phyloP scores from a whole-genome alignment of 2,888 invertebrate species.

The Dione vanillae region DNA sequence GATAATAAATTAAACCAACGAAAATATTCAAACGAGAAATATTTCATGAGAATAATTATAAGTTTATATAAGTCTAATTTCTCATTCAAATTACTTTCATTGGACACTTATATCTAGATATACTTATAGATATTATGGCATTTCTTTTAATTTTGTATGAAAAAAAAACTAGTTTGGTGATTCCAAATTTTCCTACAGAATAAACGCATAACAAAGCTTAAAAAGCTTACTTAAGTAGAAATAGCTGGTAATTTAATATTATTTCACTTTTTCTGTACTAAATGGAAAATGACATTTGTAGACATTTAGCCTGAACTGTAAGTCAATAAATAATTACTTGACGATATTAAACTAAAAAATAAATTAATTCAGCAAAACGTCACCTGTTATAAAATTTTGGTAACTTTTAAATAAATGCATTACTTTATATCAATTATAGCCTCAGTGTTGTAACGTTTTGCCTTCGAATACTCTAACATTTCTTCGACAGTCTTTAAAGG shows the following conservation, averaged over 20 bases:
- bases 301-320: not conserved
- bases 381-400: constrained; percentile 34
- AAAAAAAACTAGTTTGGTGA: constrained; percentile 18
- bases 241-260: no score
- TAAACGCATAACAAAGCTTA: no score
- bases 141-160: constrained; percentile 54
- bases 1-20: constrained; percentile 50
- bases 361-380: constrained; percentile 33
- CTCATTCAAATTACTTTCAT: constrained; percentile 80
- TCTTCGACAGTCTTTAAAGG: constrained; percentile 69
- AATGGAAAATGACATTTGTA: not conserved
- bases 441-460: constrained; percentile 34
- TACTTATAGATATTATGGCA: constrained; percentile 82
- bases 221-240: not conserved
- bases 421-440: constrained; percentile 28
- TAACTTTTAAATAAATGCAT: constrained; percentile 38
- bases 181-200: not conserved
- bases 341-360: constrained; percentile 22
- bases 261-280: not conserved
- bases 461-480: constrained; percentile 17
- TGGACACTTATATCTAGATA: constrained; percentile 61
- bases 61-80: constrained; percentile 63
- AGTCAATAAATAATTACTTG: constrained; percentile 5
- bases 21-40: constrained; percentile 83
- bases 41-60: constrained; percentile 49